Evolutionary conservation across 2,797 vertebrate species (phyloP), one percentile per base, ranked within the genome.

Genomic region (Lithobates pipiens): DNA sequence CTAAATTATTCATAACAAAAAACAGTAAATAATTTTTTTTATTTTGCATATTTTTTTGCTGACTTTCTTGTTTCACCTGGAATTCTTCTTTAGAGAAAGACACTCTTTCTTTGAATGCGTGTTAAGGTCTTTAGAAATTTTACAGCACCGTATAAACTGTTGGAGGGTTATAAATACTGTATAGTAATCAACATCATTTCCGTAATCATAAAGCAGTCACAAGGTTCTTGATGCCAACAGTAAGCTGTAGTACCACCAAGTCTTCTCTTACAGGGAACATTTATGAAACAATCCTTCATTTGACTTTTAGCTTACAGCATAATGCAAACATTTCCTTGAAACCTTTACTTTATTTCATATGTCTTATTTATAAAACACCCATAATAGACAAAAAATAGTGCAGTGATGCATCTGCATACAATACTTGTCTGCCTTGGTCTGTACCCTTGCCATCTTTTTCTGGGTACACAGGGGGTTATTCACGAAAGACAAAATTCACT

Each of bases 331-430:
- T 32, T 54, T 10, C 72, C 61, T 81, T 81, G 29, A 72, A 81
- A 36, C 32, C 68, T 39, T 80, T 70, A 18, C 18, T 78, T 80
- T 54, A 80, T 80, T 80, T 70, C 65, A 69, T 44, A 69, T 25
- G 32, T 76, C 18, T 44, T 27, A 39, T 25, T 36, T 76, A 84
- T 68, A 70, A 84, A 84, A 77, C 25, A 77, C 46, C 21, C 25
- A 77, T 50, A 46, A 76, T 21, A 77, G 82, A 84, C 61, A 57
- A 76, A 84, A 57, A 76, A 10, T 76, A 76, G 42, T 83, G 73
- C 74, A 76, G 79, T 25, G 36, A 15, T 50, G 72, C 73, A 54
- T 76, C 54, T 69, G 72, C 46, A 44, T 42, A 70, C 65, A 77
- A 54, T 57, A 36, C 27, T 46, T n/a, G 0, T 57, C 78, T 57